phyloP scores from a whole-genome alignment of 2,797 vertebrate genomes.

The Tiaroga cobitis region DNA sequence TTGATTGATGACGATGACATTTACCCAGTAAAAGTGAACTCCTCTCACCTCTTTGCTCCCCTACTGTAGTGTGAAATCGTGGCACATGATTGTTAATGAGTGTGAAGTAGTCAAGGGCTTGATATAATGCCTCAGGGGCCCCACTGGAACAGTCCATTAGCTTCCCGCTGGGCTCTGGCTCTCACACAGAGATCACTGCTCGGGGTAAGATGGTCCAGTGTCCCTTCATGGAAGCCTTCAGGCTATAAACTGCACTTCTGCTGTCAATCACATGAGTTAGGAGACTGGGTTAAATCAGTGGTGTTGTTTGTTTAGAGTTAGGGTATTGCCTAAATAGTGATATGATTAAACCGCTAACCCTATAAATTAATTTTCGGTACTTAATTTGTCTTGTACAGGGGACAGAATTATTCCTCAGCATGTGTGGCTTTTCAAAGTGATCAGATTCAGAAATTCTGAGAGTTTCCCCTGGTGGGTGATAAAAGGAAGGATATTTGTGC shows the following conservation, averaged over 20 bases:
- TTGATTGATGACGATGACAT: slow-evolving; percentile 19
- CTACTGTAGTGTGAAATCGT: slow-evolving; percentile 83
- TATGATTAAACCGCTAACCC: background rate
- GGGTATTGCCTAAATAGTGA: background rate
- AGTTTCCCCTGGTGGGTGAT: background rate
- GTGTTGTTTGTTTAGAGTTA: background rate
- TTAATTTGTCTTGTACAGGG: background rate
- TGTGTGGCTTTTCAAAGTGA: background rate
- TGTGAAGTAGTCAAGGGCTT: slow-evolving; percentile 82
- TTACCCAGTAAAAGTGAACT: background rate
- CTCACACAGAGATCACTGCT: slow-evolving; percentile 72
- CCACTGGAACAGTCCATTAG: slow-evolving; percentile 76
- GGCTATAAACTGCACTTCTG: slow-evolving; percentile 60
- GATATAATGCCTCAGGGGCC: slow-evolving; percentile 77
- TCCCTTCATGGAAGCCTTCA: slow-evolving; percentile 65
- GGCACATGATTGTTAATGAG: slow-evolving; percentile 84
- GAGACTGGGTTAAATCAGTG: background rate
- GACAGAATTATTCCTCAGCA: background rate
- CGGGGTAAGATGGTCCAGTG: slow-evolving; percentile 73
- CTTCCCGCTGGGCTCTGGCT: slow-evolving; percentile 72
- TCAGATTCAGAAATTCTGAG: background rate
- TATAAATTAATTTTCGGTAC: background rate
- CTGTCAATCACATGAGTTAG: slow-evolving; percentile 66
- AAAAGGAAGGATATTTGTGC: background rate
- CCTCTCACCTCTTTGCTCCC: slow-evolving; percentile 52